Evolutionary conservation across 2,888 invertebrate genomes (phyloP).

Genomic region (Xestobium rufovillosum): DNA sequence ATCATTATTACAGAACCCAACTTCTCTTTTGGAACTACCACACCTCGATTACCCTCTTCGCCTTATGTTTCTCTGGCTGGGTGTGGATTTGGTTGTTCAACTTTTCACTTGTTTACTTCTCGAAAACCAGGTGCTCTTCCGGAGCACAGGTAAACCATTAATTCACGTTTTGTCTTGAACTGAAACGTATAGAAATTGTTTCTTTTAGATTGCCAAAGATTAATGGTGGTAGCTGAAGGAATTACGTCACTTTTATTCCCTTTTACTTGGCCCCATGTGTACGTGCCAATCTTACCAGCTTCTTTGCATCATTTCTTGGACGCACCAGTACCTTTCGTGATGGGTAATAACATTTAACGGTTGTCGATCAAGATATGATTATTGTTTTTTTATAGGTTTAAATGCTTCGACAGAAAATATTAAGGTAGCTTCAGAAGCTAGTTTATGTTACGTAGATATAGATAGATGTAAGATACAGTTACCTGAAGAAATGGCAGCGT

Average conservation of each 20-base stretch:
- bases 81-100: constrained; percentile 87
- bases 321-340: constrained; percentile 98
- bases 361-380: not conserved
- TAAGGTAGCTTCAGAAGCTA: constrained; percentile 71
- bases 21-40: constrained; percentile 77
- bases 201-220: constrained; percentile 76
- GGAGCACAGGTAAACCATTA: constrained; percentile 67
- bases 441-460: constrained; percentile 91
- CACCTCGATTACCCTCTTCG: constrained; percentile 88
- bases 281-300: constrained; percentile 96
- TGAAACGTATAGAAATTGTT: constrained; percentile 5
- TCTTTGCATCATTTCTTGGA: constrained; percentile 93
- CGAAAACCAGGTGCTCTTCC: constrained; percentile 93
- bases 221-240: constrained; percentile 96
- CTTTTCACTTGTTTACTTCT: constrained; percentile 90
- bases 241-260: constrained; percentile 85
- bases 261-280: constrained; percentile 97
- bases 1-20: constrained; percentile 69
- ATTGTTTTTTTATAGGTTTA: constrained; percentile 45
- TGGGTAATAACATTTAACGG: constrained; percentile 57
- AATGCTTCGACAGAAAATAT: constrained; percentile 56
- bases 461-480: constrained; percentile 88
- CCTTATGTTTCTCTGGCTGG: constrained; percentile 79
- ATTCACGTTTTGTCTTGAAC: no score
- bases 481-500: constrained; percentile 90